Percentiles rank a stretch among this genome's conserved stretches.
Evolutionary conservation across 2,888 invertebrate species (phyloP).

Genomic region (Tenthredo amoena): DNA sequence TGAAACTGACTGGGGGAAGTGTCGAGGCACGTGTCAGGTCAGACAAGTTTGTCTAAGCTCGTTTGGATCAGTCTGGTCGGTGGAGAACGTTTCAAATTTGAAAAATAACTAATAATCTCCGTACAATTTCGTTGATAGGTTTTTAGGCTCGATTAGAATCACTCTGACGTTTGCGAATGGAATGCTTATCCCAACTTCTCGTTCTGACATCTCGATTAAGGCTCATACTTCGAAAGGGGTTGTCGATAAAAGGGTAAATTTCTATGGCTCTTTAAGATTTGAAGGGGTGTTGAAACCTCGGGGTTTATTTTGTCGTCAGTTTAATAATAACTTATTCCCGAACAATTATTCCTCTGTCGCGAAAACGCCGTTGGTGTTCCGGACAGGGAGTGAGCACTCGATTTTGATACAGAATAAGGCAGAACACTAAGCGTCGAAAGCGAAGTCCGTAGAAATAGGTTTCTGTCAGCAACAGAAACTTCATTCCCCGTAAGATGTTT

Average conservation of each 20-base stretch:
- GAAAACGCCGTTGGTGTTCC: neutral
- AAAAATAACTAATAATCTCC: neutral
- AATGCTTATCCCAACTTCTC: neutral
- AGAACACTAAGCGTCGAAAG: slow-evolving; percentile 35
- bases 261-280: slow-evolving; percentile 9
- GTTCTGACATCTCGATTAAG: neutral
- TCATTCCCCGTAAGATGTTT: slow-evolving; percentile 40
- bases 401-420: neutral
- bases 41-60: slow-evolving; percentile 16
- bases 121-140: neutral
- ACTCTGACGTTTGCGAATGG: neutral
- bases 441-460: slow-evolving; percentile 38
- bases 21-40: slow-evolving; percentile 12
- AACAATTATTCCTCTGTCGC: neutral
- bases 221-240: neutral
- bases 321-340: neutral
- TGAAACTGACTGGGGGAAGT: slow-evolving; percentile 1
- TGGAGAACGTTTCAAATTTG: neutral
- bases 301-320: neutral
- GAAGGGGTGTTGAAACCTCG: neutral
- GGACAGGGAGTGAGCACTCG: neutral
- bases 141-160: neutral
- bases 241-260: neutral
- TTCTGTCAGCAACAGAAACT: slow-evolving; percentile 46
- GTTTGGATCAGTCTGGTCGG: neutral